Evolutionary conservation across 2,113 vertebrate genomes (phyloP).

Genomic region (Hippocampus mohnikei): DNA sequence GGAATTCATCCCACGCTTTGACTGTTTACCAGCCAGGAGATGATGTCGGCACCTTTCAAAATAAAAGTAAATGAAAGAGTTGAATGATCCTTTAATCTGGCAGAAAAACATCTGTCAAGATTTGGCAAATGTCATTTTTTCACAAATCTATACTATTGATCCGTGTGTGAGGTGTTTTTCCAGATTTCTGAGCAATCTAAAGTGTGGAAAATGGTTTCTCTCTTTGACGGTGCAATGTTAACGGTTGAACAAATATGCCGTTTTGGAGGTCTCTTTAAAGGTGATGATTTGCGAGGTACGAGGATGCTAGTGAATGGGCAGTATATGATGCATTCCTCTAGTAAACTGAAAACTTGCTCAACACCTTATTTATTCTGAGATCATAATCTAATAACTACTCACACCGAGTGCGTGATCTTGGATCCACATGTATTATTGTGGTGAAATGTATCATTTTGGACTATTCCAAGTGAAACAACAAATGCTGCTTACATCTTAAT

Average conservation of each 20-base stretch:
- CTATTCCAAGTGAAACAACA: constrained; percentile 29
- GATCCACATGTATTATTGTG: constrained; percentile 18
- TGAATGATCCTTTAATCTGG: background rate
- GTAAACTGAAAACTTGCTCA: background rate
- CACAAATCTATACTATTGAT: too few species aligned
- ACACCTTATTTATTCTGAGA: background rate
- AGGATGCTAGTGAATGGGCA: too few species aligned
- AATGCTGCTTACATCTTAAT: constrained; percentile 89
- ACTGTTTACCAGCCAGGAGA: constrained; percentile 21
- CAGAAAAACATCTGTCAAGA: too few species aligned
- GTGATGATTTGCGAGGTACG: too few species aligned
- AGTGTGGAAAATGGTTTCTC: too few species aligned
- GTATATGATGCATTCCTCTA: background rate
- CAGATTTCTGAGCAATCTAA: too few species aligned
- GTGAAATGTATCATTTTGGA: background rate
- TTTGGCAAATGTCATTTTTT: too few species aligned
- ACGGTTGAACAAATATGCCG: too few species aligned
- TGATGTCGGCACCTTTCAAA: constrained; percentile 46
- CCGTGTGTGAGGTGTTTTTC: too few species aligned
- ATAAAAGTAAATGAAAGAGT: background rate
- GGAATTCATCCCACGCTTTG: constrained; percentile 23
- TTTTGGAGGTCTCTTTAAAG: too few species aligned
- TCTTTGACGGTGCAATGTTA: too few species aligned
- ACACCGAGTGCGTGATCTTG: background rate
- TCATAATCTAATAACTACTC: background rate